Evolutionary conservation across 2,888 invertebrate species (phyloP).

Genomic region (Syritta pipiens): DNA sequence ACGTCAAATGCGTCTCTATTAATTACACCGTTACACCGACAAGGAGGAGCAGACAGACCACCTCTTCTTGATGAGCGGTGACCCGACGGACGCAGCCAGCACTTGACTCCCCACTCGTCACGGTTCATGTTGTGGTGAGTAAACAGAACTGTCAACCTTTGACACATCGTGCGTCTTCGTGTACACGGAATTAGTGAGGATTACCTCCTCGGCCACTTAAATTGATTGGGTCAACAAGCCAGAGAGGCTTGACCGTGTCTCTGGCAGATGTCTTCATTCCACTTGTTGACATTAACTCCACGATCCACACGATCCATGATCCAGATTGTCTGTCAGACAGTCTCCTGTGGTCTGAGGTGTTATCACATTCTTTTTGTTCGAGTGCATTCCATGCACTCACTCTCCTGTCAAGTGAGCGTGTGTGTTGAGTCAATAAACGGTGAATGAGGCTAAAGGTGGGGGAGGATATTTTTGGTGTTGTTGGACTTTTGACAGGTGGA

Average conservation of each 20-base stretch:
- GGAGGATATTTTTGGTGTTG: too few species aligned
- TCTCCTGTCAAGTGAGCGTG: not conserved
- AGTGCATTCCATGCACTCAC: not conserved
- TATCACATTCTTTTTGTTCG: slow-evolving; percentile 13
- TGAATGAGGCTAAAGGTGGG: too few species aligned
- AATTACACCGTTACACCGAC: slow-evolving; percentile 55
- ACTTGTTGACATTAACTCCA: slow-evolving; percentile 33
- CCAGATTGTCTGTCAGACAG: slow-evolving; percentile 26
- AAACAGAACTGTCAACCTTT: slow-evolving; percentile 62
- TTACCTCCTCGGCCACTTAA: slow-evolving; percentile 40
- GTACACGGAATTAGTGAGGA: slow-evolving; percentile 60
- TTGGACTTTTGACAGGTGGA: too few species aligned
- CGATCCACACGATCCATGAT: too few species aligned
- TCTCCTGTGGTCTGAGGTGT: slow-evolving; percentile 24
- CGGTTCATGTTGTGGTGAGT: slow-evolving; percentile 36
- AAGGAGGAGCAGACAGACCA: too few species aligned
- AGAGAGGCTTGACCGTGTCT: slow-evolving; percentile 2
- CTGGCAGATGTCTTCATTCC: slow-evolving; percentile 25
- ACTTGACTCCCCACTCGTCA: slow-evolving; percentile 42
- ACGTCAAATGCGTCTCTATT: slow-evolving; percentile 33
- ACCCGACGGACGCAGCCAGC: not conserved
- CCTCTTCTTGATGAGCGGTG: too few species aligned
- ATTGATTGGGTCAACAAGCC: slow-evolving; percentile 56
- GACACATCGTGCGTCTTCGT: slow-evolving; percentile 44
- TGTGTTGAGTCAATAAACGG: not conserved